phyloP scores from a whole-genome alignment of 2,888 invertebrate species.

The Conchocele bisecta region DNA sequence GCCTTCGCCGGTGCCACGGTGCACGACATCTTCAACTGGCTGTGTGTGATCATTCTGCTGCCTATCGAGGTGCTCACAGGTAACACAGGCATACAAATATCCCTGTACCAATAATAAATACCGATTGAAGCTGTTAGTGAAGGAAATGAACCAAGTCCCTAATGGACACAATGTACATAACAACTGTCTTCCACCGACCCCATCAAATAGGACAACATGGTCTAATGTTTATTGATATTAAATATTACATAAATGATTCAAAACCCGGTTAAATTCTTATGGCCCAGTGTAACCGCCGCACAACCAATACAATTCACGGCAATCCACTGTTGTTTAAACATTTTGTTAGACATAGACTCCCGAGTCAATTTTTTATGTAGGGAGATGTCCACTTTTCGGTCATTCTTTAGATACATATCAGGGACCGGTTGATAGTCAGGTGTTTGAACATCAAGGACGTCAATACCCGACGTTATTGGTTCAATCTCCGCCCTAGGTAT shows the following conservation, averaged over 20 bases:
- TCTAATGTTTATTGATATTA: background rate
- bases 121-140: background rate
- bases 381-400: too few relatives aligned
- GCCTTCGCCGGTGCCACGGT: conserved; percentile 85
- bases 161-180: background rate
- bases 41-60: conserved; percentile 84
- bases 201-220: background rate
- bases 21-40: conserved; percentile 86
- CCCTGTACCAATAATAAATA: background rate
- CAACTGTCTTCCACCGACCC: background rate
- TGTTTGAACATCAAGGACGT: too few relatives aligned
- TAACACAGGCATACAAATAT: too few relatives aligned
- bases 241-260: background rate
- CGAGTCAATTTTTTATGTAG: too few relatives aligned
- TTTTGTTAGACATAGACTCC: too few relatives aligned
- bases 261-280: background rate
- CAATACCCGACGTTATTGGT: too few relatives aligned
- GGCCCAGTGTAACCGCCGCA: background rate
- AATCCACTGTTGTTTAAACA: too few relatives aligned
- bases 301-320: too few relatives aligned
- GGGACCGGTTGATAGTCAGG: too few relatives aligned
- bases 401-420: too few relatives aligned
- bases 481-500: too few relatives aligned
- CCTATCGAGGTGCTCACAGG: conserved; percentile 83
- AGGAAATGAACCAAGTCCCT: background rate